A percentile compares a stretch with the other conserved stretches of the same genome.
These are phyloP conservation scores for Pristionchus mayeri DNA, from an alignment of 2,888 invertebrate species.

Conservation along the genomic window DNA sequence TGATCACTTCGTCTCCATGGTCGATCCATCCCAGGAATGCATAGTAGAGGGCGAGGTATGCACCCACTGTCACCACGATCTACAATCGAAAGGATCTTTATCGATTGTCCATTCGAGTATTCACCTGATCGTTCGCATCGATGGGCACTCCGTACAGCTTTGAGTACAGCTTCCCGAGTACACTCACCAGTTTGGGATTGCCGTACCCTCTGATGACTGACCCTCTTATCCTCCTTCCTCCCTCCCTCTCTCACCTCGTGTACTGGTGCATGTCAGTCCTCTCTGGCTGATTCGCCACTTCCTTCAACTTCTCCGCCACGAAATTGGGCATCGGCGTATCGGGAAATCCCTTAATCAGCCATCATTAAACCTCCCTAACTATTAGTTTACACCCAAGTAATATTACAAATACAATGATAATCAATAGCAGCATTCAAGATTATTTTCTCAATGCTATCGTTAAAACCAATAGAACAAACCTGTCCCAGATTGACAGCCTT, in stretches of 20 bases:
- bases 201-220: slow-evolving; percentile 72
- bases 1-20: slow-evolving; percentile 81
- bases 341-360: slow-evolving; percentile 71
- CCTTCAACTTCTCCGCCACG: slow-evolving; percentile 68
- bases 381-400: too few relatives aligned
- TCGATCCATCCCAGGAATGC: slow-evolving; percentile 90
- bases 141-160: slow-evolving; percentile 85
- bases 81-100: not conserved
- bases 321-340: slow-evolving; percentile 73
- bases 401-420: too few relatives aligned
- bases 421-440: too few relatives aligned
- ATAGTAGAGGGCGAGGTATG: slow-evolving; percentile 93
- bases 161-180: slow-evolving; percentile 88
- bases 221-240: too few relatives aligned
- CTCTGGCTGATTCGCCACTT: slow-evolving; percentile 67
- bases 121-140: slow-evolving; percentile 89
- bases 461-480: too few relatives aligned
- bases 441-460: too few relatives aligned
- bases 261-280: slow-evolving; percentile 70
- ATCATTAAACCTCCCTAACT: not conserved
- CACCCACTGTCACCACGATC: slow-evolving; percentile 88
- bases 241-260: not conserved
- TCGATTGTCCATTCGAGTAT: not conserved
- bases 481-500: slow-evolving; percentile 76
- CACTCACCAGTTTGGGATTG: slow-evolving; percentile 84